These are phyloP conservation scores for Leptodon cayanensis DNA, from an alignment of 2,797 vertebrate species.

Conservation along the genomic window DNA sequence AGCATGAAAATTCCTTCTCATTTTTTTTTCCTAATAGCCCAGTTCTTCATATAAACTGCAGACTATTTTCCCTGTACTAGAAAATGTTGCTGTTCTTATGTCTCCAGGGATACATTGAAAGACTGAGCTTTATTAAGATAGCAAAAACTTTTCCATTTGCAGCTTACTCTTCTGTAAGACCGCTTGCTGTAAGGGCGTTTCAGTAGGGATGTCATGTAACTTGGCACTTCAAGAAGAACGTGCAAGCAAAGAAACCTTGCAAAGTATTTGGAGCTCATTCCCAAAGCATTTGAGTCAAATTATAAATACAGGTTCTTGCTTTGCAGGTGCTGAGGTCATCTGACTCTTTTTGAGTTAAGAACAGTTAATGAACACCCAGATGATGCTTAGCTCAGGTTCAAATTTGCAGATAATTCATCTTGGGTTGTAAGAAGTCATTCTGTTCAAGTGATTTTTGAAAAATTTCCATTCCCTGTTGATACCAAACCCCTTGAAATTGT, in stretches of 20 bases:
- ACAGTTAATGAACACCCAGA: neutral
- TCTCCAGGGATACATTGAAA: neutral
- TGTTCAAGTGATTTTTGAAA: neutral
- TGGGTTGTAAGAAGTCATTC: neutral
- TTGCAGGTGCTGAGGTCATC: neutral
- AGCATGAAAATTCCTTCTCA: neutral
- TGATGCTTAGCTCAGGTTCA: neutral
- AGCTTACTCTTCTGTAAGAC: neutral
- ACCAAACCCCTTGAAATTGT: neutral
- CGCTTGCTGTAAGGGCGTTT: neutral
- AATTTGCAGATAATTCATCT: accelerated
- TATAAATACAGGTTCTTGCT: neutral
- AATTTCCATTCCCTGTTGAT: neutral
- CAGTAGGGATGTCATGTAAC: neutral
- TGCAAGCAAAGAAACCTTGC: neutral
- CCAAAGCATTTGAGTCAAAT: neutral
- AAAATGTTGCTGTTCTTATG: neutral
- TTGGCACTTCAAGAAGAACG: neutral
- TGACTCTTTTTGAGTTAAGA: neutral
- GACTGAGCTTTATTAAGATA: neutral
- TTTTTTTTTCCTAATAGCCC: neutral
- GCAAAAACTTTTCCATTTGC: neutral
- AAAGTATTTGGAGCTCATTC: neutral
- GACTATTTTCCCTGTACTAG: neutral
- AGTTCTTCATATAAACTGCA: neutral